Evolutionary conservation across 2,888 invertebrate genomes (phyloP).

Genomic region (Portevinia maculata): DNA sequence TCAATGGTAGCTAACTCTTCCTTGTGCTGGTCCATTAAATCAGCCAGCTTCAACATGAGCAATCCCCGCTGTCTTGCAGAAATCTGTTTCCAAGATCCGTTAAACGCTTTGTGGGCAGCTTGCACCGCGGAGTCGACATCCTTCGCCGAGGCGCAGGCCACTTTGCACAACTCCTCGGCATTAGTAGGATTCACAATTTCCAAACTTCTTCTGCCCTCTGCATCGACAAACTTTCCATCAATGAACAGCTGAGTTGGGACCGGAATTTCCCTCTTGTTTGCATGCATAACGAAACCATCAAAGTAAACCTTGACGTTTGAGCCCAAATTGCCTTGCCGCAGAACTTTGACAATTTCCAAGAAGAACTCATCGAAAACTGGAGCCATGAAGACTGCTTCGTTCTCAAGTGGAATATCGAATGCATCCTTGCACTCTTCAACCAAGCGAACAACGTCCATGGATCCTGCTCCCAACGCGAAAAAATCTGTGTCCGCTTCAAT

Average conservation of each 20-base stretch:
- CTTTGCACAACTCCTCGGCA: conserved; percentile 90
- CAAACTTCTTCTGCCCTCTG: conserved; percentile 86
- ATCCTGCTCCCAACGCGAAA: conserved; percentile 97
- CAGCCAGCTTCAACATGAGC: conserved; percentile 93
- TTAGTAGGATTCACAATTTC: conserved; percentile 92
- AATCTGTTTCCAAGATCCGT: conserved; percentile 97
- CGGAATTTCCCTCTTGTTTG: conserved; percentile 92
- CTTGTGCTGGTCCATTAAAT: conserved; percentile 96
- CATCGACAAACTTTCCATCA: conserved; percentile 93
- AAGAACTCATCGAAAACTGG: conserved; percentile 93
- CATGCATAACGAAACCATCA: conserved; percentile 89
- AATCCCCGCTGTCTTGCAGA: conserved; percentile 95
- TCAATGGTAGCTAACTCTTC: conserved; percentile 98
- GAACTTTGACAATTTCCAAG: conserved; percentile 86
- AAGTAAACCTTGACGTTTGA: conserved; percentile 85
- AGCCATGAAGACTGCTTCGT: conserved; percentile 96
- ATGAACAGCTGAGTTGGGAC: conserved; percentile 97
- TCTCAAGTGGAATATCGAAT: conserved; percentile 89
- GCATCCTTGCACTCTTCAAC: conserved; percentile 96
- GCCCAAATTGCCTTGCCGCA: conserved; percentile 85
- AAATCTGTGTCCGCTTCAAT: conserved; percentile 93
- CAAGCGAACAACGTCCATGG: conserved; percentile 96
- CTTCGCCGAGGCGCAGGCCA: conserved; percentile 87
- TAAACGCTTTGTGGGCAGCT: conserved; percentile 94
- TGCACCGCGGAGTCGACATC: conserved; percentile 95